phyloP scores from a whole-genome alignment of 2,888 invertebrate genomes.

The Chrysolina americana region DNA sequence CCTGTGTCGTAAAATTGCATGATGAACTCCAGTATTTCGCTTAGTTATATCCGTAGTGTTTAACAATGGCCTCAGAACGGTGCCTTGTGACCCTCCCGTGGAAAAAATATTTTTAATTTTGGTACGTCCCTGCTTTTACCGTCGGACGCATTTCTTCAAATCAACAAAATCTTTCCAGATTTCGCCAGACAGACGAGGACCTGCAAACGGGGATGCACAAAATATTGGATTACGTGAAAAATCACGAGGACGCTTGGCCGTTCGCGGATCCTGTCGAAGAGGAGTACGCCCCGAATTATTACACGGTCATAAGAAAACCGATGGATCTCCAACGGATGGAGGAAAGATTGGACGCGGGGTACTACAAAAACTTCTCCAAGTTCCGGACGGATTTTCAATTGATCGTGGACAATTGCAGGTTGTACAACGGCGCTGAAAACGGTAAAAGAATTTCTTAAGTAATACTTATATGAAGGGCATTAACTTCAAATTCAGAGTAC shows the following conservation, averaged over 20 bases:
- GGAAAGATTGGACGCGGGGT: conserved; percentile 85
- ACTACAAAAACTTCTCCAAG: conserved; percentile 84
- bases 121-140: not conserved
- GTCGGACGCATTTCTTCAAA: not conserved
- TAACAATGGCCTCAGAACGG: not conserved
- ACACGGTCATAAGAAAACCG: conserved; percentile 81
- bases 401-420: conserved; percentile 92
- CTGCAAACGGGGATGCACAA: conserved; percentile 92
- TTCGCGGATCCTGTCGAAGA: conserved; percentile 95
- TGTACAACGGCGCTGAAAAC: conserved; percentile 94
- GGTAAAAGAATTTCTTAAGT: conserved; percentile 73
- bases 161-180: conserved; percentile 69
- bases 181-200: conserved; percentile 87
- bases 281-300: conserved; percentile 91
- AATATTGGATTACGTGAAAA: conserved; percentile 88
- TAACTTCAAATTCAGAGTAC: no score
- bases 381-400: conserved; percentile 91
- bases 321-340: conserved; percentile 94
- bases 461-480: not conserved
- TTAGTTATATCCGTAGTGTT: not conserved
- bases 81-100: not conserved
- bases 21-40: not conserved
- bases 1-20: not conserved
- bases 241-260: conserved; percentile 95
- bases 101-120: not conserved